phyloP scores from a whole-genome alignment of 2,888 invertebrate genomes.

The Brachycybe producta region DNA sequence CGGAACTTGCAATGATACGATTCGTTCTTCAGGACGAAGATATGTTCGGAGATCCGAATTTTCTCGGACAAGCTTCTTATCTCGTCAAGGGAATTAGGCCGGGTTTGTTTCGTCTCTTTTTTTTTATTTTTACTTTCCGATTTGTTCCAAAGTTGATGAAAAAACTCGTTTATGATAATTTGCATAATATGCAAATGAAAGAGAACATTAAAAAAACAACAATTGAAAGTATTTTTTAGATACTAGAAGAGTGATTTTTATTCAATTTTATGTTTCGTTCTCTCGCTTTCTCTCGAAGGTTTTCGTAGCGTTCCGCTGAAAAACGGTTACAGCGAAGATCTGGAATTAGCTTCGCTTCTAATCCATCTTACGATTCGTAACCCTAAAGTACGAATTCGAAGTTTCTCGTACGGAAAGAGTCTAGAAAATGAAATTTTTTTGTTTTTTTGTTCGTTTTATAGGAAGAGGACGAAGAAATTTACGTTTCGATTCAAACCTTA shows the following conservation, averaged over 20 bases:
- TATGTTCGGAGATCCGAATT: conserved; percentile 92
- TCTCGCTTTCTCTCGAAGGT: conserved; percentile 39
- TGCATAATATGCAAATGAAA: not conserved
- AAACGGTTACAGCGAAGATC: conserved; percentile 81
- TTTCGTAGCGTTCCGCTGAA: conserved; percentile 80
- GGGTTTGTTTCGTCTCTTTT: conserved; percentile 19
- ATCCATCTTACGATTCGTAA: conserved; percentile 59
- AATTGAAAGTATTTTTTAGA: not conserved
- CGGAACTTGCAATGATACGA: conserved; percentile 61
- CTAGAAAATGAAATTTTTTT: not conserved
- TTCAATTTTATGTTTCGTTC: not conserved
- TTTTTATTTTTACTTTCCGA: not conserved
- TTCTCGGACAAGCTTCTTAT: conserved; percentile 89
- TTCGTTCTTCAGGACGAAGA: conserved; percentile 91
- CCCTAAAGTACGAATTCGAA: conserved; percentile 29
- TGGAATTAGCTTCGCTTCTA: conserved; percentile 79
- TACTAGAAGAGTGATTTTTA: too few relatives aligned
- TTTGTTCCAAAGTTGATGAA: not conserved
- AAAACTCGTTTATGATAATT: not conserved
- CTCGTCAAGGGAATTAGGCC: conserved; percentile 47
- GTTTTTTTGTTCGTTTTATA: conserved; percentile 6
- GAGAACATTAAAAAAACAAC: not conserved
- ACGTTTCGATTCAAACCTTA: conserved; percentile 10
- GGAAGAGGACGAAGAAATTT: conserved; percentile 19
- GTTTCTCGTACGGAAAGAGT: too few relatives aligned